phyloP scores from a whole-genome alignment of 2,888 invertebrate species.

The Drosophila hamatofila region DNA sequence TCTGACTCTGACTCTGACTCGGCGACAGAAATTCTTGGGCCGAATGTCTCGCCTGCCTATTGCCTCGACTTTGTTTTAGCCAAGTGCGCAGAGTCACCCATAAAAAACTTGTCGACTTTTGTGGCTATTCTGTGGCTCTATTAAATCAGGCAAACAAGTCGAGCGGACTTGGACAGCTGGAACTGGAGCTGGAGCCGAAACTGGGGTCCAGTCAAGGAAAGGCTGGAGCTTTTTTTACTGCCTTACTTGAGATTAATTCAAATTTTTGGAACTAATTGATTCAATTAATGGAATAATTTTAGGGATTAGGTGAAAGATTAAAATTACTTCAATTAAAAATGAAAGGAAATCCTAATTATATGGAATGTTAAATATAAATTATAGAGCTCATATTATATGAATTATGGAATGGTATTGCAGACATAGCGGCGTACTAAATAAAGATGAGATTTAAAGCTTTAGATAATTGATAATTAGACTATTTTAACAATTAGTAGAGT shows the following conservation, averaged over 20 bases:
- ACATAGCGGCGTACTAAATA: too few relatives aligned
- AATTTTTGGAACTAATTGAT: background rate
- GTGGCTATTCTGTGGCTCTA: conserved; percentile 16
- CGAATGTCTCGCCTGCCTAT: conserved; percentile 15
- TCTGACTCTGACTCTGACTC: too few relatives aligned
- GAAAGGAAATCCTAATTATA: background rate
- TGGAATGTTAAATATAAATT: background rate
- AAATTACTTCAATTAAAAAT: background rate
- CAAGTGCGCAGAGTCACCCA: conserved; percentile 28
- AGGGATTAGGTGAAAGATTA: background rate
- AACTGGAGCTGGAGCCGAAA: background rate
- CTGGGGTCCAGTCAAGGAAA: background rate
- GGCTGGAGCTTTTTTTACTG: background rate
- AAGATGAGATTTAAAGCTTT: too few relatives aligned
- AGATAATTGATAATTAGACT: too few relatives aligned
- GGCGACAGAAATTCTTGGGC: conserved; percentile 30
- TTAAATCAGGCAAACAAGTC: conserved; percentile 26
- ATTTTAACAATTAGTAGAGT: too few relatives aligned
- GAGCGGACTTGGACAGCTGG: background rate
- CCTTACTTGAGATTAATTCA: background rate
- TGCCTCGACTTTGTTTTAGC: conserved; percentile 45
- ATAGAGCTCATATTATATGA: background rate
- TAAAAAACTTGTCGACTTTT: conserved; percentile 32
- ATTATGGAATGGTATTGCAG: too few relatives aligned
- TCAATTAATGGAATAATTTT: background rate